phyloP scores from a whole-genome alignment of 2,888 invertebrate species.

The Drosophila robusta region DNA sequence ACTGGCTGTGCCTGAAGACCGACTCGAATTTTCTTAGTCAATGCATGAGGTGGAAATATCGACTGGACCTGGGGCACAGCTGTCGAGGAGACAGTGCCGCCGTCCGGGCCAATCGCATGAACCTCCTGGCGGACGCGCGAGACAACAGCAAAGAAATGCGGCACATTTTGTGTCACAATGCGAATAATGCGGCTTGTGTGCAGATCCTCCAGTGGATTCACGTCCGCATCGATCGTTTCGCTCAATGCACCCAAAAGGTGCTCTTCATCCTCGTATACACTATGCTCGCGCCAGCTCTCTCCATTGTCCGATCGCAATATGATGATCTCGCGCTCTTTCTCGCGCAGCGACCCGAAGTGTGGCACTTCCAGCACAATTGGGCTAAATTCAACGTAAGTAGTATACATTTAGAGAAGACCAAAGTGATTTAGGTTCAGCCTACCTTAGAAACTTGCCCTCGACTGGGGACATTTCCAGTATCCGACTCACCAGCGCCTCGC shows the following conservation, averaged over 20 bases:
- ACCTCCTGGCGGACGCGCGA: conserved; percentile 98
- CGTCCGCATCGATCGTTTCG: conserved; percentile 87
- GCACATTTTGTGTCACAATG: conserved; percentile 98
- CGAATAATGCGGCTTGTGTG: conserved; percentile 96
- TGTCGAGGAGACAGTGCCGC: conserved; percentile 97
- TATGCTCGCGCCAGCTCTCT: conserved; percentile 99
- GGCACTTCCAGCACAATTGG: conserved; percentile 98
- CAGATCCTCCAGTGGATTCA: conserved; percentile 91
- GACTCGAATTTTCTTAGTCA: conserved; percentile 99
- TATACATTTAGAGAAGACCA: neutral
- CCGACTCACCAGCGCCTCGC: conserved; percentile 97
- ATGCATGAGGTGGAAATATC: conserved; percentile 96
- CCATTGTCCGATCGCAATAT: conserved; percentile 98
- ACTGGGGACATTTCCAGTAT: conserved; percentile 98
- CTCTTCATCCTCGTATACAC: conserved; percentile 93
- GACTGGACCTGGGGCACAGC: conserved; percentile 95
- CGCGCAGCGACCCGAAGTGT: conserved; percentile 97
- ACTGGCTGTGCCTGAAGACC: conserved; percentile 99
- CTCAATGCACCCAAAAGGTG: conserved; percentile 96
- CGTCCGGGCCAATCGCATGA: conserved; percentile 98
- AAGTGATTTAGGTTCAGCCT: conserved; percentile 35
- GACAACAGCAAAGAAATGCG: conserved; percentile 98
- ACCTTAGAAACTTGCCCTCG: conserved; percentile 98
- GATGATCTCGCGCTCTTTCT: conserved; percentile 97
- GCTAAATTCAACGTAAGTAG: conserved; percentile 84